Base-by-base conservation (phyloP, 1,140 invertebrate species). In the Episyrphus balteatus region DNA sequence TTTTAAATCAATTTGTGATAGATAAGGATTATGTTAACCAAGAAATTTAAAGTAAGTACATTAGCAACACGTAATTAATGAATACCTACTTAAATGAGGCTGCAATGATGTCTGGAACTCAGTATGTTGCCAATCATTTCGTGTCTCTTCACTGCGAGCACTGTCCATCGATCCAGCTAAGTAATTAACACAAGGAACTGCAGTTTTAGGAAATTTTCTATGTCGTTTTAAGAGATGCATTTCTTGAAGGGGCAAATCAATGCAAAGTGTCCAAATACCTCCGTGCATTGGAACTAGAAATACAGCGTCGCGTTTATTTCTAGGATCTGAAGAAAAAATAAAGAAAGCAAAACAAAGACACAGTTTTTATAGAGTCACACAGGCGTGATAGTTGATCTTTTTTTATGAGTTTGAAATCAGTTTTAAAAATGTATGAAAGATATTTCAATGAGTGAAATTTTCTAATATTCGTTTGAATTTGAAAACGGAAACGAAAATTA, bases 261-360 rank as follows among this genome's bases (percentile, higher is more conserved):
- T 80, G 62, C 87, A 90, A 57, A 88, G 74, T 0, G 84, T 88
- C 86, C 86, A 89, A 53, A 90, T 88, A 1, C 86, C 86, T 2
- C 86, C 86, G 51, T 88, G 83, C 80, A 88, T 86, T 1, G 86
- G 86, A 1, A 88, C 83, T 11, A 90, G 66, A 61, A 86, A 88
- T 21, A 83, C 76, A 7, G 73, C 69, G 5, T 68, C 70, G 18
- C 63, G 61, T 14, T 60, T 58, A 48, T 58, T 63, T 6, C 63
- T 62, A 53, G 63, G 59, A 50, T 66, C 62, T n/a, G 56, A 57
- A 62, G 32, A 19, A 40, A 46, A 10, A 18, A 6, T 38, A 34
- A n/a, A 46, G 30, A 41, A 45, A 49, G n/a, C 12, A 14, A 11
- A 12, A 31, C 17, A 30, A 11, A n/a, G 33, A 34, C 33, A 10